phyloP scores from a whole-genome alignment of 2,888 invertebrate species.

The Mantis religiosa region DNA sequence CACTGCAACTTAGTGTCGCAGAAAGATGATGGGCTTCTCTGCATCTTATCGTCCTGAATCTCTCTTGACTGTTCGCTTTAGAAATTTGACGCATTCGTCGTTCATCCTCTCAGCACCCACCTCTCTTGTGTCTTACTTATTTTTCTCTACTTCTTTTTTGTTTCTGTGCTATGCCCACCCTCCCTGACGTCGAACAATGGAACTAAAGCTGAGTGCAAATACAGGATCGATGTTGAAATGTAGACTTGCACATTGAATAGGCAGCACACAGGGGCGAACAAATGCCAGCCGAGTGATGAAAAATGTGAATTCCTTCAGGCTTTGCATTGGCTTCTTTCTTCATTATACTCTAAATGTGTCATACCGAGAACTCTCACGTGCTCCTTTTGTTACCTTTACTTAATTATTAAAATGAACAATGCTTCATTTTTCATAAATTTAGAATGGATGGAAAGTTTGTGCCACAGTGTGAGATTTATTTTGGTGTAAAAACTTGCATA shows the following conservation, averaged over 20 bases:
- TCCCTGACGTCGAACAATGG: constrained; percentile 1
- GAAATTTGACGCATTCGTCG: neutral
- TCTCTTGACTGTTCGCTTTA: neutral
- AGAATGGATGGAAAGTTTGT: neutral
- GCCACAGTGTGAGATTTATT: neutral
- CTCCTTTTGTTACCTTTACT: neutral
- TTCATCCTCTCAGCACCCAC: neutral
- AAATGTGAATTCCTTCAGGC: neutral
- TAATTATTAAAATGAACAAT: neutral
- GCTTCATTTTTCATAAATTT: neutral
- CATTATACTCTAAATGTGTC: neutral
- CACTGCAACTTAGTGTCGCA: neutral
- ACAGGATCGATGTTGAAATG: constrained; percentile 3
- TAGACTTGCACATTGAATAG: neutral
- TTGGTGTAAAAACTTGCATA: too few species aligned
- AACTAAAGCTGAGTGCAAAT: constrained; percentile 4
- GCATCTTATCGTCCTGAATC: neutral
- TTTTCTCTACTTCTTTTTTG: neutral
- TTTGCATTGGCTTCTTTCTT: neutral
- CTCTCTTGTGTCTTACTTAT: neutral
- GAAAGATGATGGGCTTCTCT: neutral
- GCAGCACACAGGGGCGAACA: neutral
- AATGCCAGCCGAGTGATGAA: neutral
- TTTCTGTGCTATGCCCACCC: neutral
- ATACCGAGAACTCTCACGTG: neutral